A percentile compares a stretch with the other conserved stretches of the same genome.
Evolutionary conservation across 2,113 vertebrate genomes (phyloP).

Genomic region (Platysteira castanea): DNA sequence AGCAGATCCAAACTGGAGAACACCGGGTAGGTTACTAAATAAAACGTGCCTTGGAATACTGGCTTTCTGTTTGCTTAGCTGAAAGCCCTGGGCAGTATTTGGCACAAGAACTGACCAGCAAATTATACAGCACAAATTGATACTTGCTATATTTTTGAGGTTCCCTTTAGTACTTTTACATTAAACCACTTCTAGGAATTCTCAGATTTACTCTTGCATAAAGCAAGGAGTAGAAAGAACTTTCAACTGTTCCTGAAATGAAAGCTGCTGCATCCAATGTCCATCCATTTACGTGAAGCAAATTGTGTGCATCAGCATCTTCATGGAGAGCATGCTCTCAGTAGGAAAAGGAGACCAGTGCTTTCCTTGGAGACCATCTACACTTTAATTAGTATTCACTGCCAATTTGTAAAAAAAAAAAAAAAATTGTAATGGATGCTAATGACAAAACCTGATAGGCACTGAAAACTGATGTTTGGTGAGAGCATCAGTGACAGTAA

Average conservation of each 20-base stretch:
- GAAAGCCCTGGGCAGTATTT: not conserved
- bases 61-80: not conserved
- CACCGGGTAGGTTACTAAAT: conserved; percentile 74
- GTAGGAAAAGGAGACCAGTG: not conserved
- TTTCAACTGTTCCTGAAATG: not conserved
- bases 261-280: not conserved
- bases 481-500: not conserved
- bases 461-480: not conserved
- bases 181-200: not conserved
- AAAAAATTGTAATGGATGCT: not conserved
- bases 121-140: not conserved
- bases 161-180: not conserved
- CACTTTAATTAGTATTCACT: not conserved
- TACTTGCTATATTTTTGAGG: not conserved
- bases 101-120: not conserved
- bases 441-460: not conserved
- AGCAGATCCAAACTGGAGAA: conserved; percentile 84
- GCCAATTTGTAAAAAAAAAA: not conserved
- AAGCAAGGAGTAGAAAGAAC: not conserved
- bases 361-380: not conserved
- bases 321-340: not conserved
- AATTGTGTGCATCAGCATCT: not conserved
- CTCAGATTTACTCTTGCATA: not conserved
- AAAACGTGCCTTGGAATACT: not conserved
- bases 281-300: not conserved